Evolutionary conservation across 2,113 vertebrate species (phyloP), one percentile per base, ranked within the genome.

Genomic region (Platycercus adscitus): DNA sequence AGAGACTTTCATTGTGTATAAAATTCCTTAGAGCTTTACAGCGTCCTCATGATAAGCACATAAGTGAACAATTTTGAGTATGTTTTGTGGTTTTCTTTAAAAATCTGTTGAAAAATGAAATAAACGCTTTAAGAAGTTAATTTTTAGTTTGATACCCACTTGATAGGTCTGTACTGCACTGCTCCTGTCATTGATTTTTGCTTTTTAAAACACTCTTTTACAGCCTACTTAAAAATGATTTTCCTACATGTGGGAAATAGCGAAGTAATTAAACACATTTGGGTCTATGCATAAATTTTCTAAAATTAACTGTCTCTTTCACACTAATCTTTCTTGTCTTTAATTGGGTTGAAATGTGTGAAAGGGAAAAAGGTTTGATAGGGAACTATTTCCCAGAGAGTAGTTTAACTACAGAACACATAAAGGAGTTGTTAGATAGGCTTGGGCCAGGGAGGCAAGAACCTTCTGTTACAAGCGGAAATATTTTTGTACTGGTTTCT

Each of bases 341-440:
- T 98, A 98, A 98, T 98, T 98, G 98, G 96, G 96, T 97, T 98
- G 98, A 98, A 98, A 98, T 97, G 98, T 98, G 98, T 98, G 98
- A 98, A 98, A 97, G 93, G 85, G 91, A 98, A 96, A 96, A 92
- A 90, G 95, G 82, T 96, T 98, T 97, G 97, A 98, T 97, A 92
- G 49, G 81, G 79, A 97, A 88, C 89, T 97, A 43, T 97, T 98
- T 98, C 98, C 96, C 95, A 96, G 93, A 96, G 81, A 94, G 77
- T 53, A n/a, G 47, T 76, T 97, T 88, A 77, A 91, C 87, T 96
- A 44, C 71, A 92, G 81, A 96, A 76, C 64, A 64, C 68, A 87
- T 65, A 85, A 66, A 94, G 46, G 83, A 95, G 25, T 52, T 93
- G 78, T 77, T 95, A 69, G 50, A 89, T 89, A 46, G 28, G 43